These are phyloP conservation scores for Tetraneura akinire DNA, from an alignment of 1,140 invertebrate genomes.

Conservation along the genomic window DNA sequence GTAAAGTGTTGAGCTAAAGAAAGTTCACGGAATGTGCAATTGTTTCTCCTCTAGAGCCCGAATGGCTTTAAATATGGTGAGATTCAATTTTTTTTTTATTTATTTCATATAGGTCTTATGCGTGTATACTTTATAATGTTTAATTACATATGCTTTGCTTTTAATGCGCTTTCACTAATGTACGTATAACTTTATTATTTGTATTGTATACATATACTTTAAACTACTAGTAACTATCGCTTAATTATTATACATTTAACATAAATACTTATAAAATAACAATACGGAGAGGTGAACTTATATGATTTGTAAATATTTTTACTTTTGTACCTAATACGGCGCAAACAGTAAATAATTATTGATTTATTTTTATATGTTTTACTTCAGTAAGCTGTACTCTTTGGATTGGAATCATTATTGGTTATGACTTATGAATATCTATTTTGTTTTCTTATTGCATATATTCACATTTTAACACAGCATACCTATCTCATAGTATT, in stretches of 20 bases:
- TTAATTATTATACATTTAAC: neutral
- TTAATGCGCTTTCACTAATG: conserved; percentile 36
- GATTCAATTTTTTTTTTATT: conserved; percentile 31
- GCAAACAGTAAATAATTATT: conserved; percentile 46
- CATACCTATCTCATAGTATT: neutral
- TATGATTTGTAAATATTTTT: conserved; percentile 51
- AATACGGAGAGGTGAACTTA: conserved; percentile 48
- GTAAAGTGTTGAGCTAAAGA: conserved; percentile 27
- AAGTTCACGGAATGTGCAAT: conserved; percentile 27
- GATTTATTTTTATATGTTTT: conserved; percentile 42
- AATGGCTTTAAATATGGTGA: conserved; percentile 50
- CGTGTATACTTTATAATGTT: neutral
- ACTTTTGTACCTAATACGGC: conserved; percentile 25
- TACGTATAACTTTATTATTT: neutral
- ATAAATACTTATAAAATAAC: conserved; percentile 29
- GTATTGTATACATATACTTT: neutral
- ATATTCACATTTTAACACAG: neutral
- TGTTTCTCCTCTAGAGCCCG: conserved; percentile 43
- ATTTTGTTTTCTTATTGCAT: conserved; percentile 14
- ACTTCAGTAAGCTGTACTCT: conserved; percentile 46
- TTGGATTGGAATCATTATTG: conserved; percentile 48
- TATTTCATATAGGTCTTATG: neutral
- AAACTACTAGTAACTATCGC: neutral
- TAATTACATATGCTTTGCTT: conserved; percentile 10
- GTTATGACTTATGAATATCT: conserved; percentile 25